Evolutionary conservation across 2,888 invertebrate species (phyloP).

Genomic region (Automeris io): DNA sequence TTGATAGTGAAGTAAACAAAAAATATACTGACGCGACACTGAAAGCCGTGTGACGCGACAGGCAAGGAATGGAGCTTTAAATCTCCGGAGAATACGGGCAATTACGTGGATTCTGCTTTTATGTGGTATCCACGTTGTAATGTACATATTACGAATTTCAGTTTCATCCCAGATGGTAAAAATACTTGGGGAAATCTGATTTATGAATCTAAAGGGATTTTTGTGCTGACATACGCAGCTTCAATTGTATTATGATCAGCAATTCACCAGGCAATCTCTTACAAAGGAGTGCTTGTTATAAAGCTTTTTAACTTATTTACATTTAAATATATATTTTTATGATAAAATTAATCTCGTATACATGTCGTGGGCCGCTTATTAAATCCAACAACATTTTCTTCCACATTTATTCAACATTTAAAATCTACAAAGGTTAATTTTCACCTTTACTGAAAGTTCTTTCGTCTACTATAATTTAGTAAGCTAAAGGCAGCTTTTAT

Average conservation of each 20-base stretch:
- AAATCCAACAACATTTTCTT: too few relatives aligned
- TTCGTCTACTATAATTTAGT: too few relatives aligned
- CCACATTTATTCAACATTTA: too few relatives aligned
- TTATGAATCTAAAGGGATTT: constrained; percentile 13
- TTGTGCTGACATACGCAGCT: constrained; percentile 2
- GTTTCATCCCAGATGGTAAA: constrained; percentile 14
- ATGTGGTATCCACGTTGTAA: constrained; percentile 21
- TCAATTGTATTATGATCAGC: constrained; percentile 10
- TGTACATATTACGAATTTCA: constrained; percentile 12
- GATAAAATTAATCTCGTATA: too few relatives aligned
- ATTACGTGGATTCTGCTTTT: constrained; percentile 27
- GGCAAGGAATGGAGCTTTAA: constrained; percentile 21
- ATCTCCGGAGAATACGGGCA: constrained; percentile 25
- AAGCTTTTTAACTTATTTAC: too few relatives aligned
- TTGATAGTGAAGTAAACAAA: too few relatives aligned
- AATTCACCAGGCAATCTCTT: constrained; percentile 9
- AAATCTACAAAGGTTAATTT: too few relatives aligned
- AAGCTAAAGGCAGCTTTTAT: too few relatives aligned
- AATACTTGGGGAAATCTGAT: constrained; percentile 17
- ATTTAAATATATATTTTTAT: too few relatives aligned
- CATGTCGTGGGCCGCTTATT: too few relatives aligned
- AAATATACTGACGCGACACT: constrained; percentile 3
- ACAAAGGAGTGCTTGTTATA: background rate
- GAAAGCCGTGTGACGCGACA: constrained; percentile 20
- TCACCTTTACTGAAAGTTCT: too few relatives aligned